Evolutionary conservation across 2,113 vertebrate species (phyloP), one percentile per base, ranked within the genome.

Genomic region (Leucosticte australis): DNA sequence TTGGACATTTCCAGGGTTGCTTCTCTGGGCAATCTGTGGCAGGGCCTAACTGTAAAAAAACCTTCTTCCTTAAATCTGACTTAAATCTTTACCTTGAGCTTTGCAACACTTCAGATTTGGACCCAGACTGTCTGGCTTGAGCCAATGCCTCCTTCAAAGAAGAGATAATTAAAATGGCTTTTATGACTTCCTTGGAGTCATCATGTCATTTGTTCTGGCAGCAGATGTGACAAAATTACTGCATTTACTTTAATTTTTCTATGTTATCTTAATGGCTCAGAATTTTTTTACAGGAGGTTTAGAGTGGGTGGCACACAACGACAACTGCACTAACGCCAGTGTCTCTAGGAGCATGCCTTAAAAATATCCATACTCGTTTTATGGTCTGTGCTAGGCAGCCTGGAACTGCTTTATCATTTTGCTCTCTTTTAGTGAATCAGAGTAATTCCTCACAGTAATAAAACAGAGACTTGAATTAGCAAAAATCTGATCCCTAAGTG

Each of bases 401-500:
- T 65, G 87, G 83, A 94, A 90, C 47, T 75, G 64, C 52, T 95
- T 83, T 78, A 88, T 68, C 37, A 52, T 89, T 93, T 74, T 75
- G 47, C 71, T 93, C 76, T 95, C 62, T 76, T 53, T 57, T 35
- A 84, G 79, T 78, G 88, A 95, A 81, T 86, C 92, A 55, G 78
- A 82, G 47, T 91, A 86, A 90, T 94, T 89, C 78, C 74, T 86
- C 41, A 42, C 68, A 70, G 92, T 87, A 92, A 92, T 93, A 94
- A 94, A 90, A 18, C 30, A 68, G 77, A 92, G 79, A 90, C 31
- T 76, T 87, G 88, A 95, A 96, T 87, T 93, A 95, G 92, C 86
- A 89, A 93, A 92, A 91, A 82, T 95, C 86, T 91, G 88, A 95
- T 91, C 94, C 90, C 70, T 85, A 87, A 91, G 60, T 94, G 95